Percentiles rank a stretch among this genome's conserved stretches.
phyloP scores from a whole-genome alignment of 2,888 invertebrate genomes.

The Gnatocerus cornutus region DNA sequence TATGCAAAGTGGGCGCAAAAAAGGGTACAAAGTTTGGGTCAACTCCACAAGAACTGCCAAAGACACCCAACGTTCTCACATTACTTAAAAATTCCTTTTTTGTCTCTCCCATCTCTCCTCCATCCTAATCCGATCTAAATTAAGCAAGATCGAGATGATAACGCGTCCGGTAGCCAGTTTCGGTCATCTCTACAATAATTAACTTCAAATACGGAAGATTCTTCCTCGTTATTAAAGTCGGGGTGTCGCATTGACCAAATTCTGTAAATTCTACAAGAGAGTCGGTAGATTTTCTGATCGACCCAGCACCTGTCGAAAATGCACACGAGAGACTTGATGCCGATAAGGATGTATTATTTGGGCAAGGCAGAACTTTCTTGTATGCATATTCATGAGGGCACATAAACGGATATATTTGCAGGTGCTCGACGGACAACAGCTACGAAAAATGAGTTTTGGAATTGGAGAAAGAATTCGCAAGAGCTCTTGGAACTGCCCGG shows the following conservation, averaged over 20 bases:
- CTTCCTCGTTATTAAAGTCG: constrained; percentile 35
- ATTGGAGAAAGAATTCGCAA: neutral
- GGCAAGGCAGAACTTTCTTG: constrained; percentile 49
- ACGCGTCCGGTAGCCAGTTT: constrained; percentile 37
- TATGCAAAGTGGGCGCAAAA: constrained; percentile 18
- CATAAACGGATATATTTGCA: constrained; percentile 42
- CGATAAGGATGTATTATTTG: constrained; percentile 49
- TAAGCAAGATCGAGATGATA: constrained; percentile 51
- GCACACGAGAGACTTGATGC: constrained; percentile 25
- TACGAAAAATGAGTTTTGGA: constrained; percentile 9
- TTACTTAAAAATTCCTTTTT: constrained; percentile 2
- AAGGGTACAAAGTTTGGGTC: constrained; percentile 19
- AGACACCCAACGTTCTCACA: neutral
- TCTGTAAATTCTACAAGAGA: constrained; percentile 28
- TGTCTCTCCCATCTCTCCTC: neutral
- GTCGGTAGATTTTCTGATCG: constrained; percentile 15
- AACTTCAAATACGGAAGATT: constrained; percentile 37
- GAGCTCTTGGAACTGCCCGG: neutral
- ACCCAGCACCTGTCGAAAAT: constrained; percentile 44
- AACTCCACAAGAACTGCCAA: neutral
- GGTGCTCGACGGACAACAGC: constrained; percentile 32
- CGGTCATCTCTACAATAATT: constrained; percentile 33
- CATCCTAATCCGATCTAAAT: constrained; percentile 53
- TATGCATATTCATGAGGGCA: constrained; percentile 50
- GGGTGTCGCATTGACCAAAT: constrained; percentile 39